Base-by-base conservation (phyloP, 1,140 invertebrate genomes). In the Papilio polyxenes region DNA sequence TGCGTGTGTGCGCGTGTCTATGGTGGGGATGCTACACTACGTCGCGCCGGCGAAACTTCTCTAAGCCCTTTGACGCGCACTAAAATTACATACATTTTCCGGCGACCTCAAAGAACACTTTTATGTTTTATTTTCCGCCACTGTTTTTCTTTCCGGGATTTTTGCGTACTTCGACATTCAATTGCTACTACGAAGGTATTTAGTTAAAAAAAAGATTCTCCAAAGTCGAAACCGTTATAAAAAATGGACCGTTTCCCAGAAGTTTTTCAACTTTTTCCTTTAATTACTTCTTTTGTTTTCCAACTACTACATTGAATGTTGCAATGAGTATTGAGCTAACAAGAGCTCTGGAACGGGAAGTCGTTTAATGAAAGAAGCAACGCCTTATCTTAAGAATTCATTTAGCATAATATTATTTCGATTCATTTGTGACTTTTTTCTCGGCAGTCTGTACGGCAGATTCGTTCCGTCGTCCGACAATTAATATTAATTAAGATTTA, bases 401-500 rank as follows among this genome's bases (percentile, higher is more conserved):
- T 75, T 91, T 90, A 89, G 89, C 87, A 77, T 85, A 90, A 91
- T 91, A 91, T 89, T 86, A 84, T 86, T 85, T 85, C 84, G 84
- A 83, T 78, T 87, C 89, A 87, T 87, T 89, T 91, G 91, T 84
- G 85, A 91, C 84, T 90, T 92, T 90, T 88, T 88, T 80, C 89
- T 65, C 86, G 87, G 85, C 87, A 83, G 91, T 92, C 87, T 89
- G 86, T 89, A 91, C 89, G 91, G 90, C 91, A 90, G 91, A 93
- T 93, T 92, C 91, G 92, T 91, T 91, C 91, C 90, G 88, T 90
- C 92, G 89, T 91, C 86, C 85, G 89, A 94, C 92, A 94, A 94
- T 94, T 94, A 94, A 92, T 94, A 94, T 91, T 93, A 94, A 93
- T 94, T 94, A 94, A 92, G 91, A 93, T 92, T 93, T 94, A 93